phyloP scores from a whole-genome alignment of 2,797 vertebrate species.

The Sardinella longiceps region DNA sequence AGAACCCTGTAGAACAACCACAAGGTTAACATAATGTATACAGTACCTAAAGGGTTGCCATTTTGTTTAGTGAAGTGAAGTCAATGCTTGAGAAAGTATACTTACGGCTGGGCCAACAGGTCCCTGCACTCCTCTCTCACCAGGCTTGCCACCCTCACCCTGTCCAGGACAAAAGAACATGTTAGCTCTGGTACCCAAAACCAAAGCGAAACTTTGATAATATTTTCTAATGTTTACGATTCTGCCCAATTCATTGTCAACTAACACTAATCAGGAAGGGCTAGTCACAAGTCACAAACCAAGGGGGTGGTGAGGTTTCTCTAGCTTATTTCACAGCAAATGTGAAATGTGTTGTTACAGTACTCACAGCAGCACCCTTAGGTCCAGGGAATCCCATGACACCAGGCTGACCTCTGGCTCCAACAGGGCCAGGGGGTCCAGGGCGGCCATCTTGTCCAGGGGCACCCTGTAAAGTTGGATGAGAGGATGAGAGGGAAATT shows the following conservation, averaged over 20 bases:
- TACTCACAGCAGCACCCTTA: slow-evolving; percentile 89
- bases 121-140: slow-evolving; percentile 83
- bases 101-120: slow-evolving; percentile 79
- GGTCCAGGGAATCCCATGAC: slow-evolving; percentile 92
- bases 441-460: slow-evolving; percentile 87
- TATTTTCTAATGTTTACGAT: neutral
- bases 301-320: too few species aligned
- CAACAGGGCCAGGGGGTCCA: slow-evolving; percentile 80
- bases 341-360: neutral
- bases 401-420: slow-evolving; percentile 86
- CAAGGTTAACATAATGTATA: neutral
- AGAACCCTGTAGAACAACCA: slow-evolving; percentile 71
- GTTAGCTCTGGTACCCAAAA: neutral
- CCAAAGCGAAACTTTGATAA: neutral
- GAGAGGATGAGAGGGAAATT: neutral
- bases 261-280: neutral
- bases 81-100: slow-evolving; percentile 38
- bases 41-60: neutral
- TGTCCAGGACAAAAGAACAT: slow-evolving; percentile 46
- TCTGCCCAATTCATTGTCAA: neutral
- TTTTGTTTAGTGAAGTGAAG: neutral
- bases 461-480: slow-evolving; percentile 73
- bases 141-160: slow-evolving; percentile 86
- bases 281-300: neutral
- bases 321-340: too few species aligned